Base-by-base conservation (phyloP, 2,888 invertebrate genomes). In the Hyposoter dolosus region DNA sequence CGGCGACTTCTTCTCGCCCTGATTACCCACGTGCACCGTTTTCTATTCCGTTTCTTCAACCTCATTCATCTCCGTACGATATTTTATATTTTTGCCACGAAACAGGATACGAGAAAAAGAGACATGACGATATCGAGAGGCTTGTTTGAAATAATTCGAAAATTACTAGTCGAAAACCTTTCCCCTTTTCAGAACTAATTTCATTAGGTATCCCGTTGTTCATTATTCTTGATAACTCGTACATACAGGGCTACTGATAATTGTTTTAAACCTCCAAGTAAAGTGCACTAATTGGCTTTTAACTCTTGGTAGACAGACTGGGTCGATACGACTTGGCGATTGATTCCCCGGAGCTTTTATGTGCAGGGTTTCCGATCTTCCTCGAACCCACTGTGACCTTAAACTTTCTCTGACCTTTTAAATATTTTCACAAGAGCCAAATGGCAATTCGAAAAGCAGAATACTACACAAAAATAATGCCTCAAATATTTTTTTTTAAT, bases 61-160 rank as follows among this genome's bases (percentile, higher is more conserved):
- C 72, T 78, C 79, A 63, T 75, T 53, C 65, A n/a, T 28, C 43
- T 32, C 72, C 45, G 47, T 75, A 17, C 10, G 15, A 28, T 15
- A 15, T 60, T 28, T 60, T 28, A 4, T 1, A 40, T 10, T 60
- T 15, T 28, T 60, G 3, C 5, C 28, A 28, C 1, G 28, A 6
- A 28, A 60, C 0, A 6, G 77, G 79, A 43, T 77, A 9, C 12
- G 72, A 78, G 7, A 35, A 35, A 40, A 68, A 74, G 80, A 87
- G 74, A 83, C 43, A n/a, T 47, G 9, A 45, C 47, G 12, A 40
- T 23, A 28, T 72, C n/a, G 43, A 56, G 10, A 56, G n/a, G 19
- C 47, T n/a, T 32, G 78, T 60, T 85, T 74, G 53, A 66, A 40
- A 40, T 40, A 10, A 40, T 40, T 40, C 9, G 9, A 40, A 40